phyloP scores from a whole-genome alignment of 1,140 invertebrate species.

The Drosophila sturtevanti region DNA sequence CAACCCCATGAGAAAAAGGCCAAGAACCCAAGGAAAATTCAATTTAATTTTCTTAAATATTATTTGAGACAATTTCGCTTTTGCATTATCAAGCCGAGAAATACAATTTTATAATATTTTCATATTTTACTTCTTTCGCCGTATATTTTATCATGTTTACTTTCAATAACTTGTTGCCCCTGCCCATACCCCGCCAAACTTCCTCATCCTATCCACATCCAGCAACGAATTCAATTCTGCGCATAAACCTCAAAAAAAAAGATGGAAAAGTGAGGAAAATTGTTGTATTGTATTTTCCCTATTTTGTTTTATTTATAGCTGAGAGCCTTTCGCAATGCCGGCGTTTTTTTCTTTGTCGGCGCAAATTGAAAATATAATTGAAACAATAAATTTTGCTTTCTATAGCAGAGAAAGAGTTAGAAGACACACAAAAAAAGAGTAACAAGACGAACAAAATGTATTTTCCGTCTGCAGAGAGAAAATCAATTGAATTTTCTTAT shows the following conservation, averaged over 20 bases:
- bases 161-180: slow-evolving; percentile 68
- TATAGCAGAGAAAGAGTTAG: slow-evolving; percentile 56
- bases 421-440: background rate
- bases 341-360: slow-evolving; percentile 73
- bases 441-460: background rate
- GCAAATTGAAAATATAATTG: slow-evolving; percentile 81
- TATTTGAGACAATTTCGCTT: slow-evolving; percentile 74
- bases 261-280: slow-evolving; percentile 21
- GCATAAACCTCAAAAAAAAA: slow-evolving; percentile 55
- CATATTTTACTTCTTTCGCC: slow-evolving; percentile 45
- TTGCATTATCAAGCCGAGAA: slow-evolving; percentile 50
- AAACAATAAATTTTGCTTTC: slow-evolving; percentile 69
- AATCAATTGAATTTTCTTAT: slow-evolving; percentile 9
- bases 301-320: slow-evolving; percentile 77
- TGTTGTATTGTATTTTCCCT: slow-evolving; percentile 52
- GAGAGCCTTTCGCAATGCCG: slow-evolving; percentile 63
- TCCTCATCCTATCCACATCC: background rate
- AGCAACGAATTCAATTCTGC: slow-evolving; percentile 45
- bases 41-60: slow-evolving; percentile 82
- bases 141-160: slow-evolving; percentile 75
- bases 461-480: background rate
- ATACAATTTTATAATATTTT: slow-evolving; percentile 61
- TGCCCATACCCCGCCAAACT: background rate
- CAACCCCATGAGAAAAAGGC: slow-evolving; percentile 9
- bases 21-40: slow-evolving; percentile 66